Conservation (phyloP, 2,888 invertebrate genomes). For the Tethea ocularis region DNA sequence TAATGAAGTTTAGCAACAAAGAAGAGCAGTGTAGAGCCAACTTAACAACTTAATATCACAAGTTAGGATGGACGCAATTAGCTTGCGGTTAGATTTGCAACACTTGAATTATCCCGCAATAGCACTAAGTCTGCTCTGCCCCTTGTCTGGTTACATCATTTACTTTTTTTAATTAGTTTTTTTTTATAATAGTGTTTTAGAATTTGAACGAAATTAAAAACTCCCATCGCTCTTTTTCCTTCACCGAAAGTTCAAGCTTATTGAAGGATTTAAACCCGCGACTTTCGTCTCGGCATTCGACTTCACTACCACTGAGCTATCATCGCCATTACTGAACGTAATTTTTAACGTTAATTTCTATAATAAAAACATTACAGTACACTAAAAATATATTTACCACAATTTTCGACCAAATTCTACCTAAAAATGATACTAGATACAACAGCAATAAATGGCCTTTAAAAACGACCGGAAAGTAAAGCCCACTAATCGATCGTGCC, state of each 20-base stretch:
- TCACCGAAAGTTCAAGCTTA: no score
- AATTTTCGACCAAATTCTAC: background rate
- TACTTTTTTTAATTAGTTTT: conserved; percentile 12
- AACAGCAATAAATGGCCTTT: background rate
- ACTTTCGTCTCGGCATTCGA: no score
- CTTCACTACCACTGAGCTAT: no score
- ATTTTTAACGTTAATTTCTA: no score
- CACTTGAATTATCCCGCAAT: conserved; percentile 56
- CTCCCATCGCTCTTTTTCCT: no score
- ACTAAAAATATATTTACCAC: no score
- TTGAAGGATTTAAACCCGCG: no score
- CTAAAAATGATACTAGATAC: background rate
- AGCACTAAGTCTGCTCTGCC: conserved; percentile 24
- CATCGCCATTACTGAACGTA: no score
- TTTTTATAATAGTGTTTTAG: no score
- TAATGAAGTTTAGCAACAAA: conserved; percentile 9
- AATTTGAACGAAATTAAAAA: no score
- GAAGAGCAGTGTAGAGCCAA: conserved; percentile 23
- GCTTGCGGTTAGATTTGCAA: conserved; percentile 69
- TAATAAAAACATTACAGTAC: no score
- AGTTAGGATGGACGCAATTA: conserved; percentile 79
- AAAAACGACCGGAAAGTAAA: conserved; percentile 3
- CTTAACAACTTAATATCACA: conserved; percentile 59
- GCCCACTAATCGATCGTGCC: conserved; percentile 12
- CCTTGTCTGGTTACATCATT: conserved; percentile 34